Base-by-base conservation (phyloP, 1,140 invertebrate species). In the Nasonia vitripennis region DNA sequence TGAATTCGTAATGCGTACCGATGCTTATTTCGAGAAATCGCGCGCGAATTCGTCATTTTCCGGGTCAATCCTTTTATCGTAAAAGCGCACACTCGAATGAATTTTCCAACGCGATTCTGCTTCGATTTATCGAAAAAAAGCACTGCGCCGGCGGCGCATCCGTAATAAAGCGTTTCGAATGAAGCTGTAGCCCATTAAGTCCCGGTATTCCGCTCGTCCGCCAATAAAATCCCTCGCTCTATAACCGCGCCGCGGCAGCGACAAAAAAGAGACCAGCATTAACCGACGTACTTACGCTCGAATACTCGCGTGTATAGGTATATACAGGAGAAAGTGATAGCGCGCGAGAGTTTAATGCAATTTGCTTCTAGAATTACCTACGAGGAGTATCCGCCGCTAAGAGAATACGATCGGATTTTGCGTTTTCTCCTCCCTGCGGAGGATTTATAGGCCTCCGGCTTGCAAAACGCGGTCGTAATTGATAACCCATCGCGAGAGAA, bases 331-430 rank as follows among this genome's bases (percentile, higher is more conserved):
- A 83, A 83, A 83, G 82, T 48, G 74, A 83, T 83, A 78, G n/a
- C 10, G 51, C 5, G 34, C 0, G 34, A 12, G 34, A 34, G 37
- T 70, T 84, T 70, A 48, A 83, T 70, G 78, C 37, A 68, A 81
- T 81, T 81, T 81, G 11, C 79, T 81, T 70, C 79, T 81, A 81
- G 79, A 84, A 84, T 84, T 78, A 78, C 83, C 11, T 4, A 9
- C 41, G 41, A 45, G 41, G 41, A 68, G 55, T 2, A 12, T 14
- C 14, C 48, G 48, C 48, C 48, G 82, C 82, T 1, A 7, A 23
- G 14, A 78, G 31, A 14, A 48, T 37, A 67, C 10, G 41, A 45
- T 37, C 34, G 34, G 34, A 37, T 37, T 37, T 37, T 37, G 34
- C 34, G 34, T 37, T 37, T 37, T 37, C 34, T 0, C 34, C 34